These are phyloP conservation scores for Aspidoscelis tigris DNA, from an alignment of 2,113 vertebrate species.

Conservation along the genomic window DNA sequence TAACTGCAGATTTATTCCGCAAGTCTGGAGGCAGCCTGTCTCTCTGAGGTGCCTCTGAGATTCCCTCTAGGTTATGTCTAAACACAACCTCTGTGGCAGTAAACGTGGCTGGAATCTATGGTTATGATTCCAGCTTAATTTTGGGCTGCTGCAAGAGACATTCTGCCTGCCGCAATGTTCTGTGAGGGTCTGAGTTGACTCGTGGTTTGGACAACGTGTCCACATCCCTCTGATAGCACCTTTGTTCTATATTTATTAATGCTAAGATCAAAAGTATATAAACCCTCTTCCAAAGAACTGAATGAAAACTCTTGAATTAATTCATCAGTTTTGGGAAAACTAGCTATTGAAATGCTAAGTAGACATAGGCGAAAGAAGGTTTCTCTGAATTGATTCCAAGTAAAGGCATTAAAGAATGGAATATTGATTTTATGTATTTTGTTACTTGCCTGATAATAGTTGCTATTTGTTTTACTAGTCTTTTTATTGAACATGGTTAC, in stretches of 20 bases:
- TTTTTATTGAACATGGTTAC: conserved; percentile 26
- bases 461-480: conserved; percentile 54
- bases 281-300: not conserved
- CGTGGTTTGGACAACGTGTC: too few relatives aligned
- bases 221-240: too few relatives aligned
- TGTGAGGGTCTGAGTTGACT: too few relatives aligned
- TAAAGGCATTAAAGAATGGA: not conserved
- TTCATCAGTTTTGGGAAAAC: conserved; percentile 38
- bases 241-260: not conserved
- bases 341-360: conserved; percentile 1
- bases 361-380: not conserved
- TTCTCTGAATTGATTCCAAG: not conserved
- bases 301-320: not conserved
- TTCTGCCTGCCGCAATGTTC: too few relatives aligned
- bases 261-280: not conserved
- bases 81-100: too few relatives aligned
- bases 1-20: too few relatives aligned
- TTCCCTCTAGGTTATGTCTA: too few relatives aligned
- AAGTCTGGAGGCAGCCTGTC: too few relatives aligned
- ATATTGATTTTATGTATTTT: conserved; percentile 49
- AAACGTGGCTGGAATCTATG: too few relatives aligned
- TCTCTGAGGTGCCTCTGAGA: too few relatives aligned
- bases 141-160: too few relatives aligned
- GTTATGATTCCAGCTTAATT: too few relatives aligned
- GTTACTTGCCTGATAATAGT: conserved; percentile 44